phyloP scores from a whole-genome alignment of 2,797 vertebrate genomes.

The Numenius phaeopus region DNA sequence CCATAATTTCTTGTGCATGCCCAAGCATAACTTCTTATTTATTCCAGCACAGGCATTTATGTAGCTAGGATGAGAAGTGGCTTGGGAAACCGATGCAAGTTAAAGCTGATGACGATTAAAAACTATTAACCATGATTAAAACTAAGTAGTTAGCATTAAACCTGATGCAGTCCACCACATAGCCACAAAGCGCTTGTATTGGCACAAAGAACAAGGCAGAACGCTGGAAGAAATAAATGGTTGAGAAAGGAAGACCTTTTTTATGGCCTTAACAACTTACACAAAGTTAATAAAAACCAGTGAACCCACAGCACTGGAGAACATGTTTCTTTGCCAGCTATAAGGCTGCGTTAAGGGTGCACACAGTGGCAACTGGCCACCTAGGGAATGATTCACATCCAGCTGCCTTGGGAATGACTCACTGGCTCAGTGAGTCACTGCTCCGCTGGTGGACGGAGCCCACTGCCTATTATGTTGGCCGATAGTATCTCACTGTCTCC shows the following conservation, averaged over 20 bases:
- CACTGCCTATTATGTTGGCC: neutral
- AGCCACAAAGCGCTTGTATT: neutral
- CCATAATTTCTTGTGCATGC: neutral
- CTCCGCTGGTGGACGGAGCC: neutral
- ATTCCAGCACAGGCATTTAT: neutral
- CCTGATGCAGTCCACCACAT: neutral
- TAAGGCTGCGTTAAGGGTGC: neutral
- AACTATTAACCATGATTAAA: slow-evolving; percentile 9
- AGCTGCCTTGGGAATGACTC: slow-evolving; percentile 63
- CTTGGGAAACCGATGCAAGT: neutral
- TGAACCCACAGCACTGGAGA: neutral
- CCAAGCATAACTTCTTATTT: neutral
- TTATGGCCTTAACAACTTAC: neutral
- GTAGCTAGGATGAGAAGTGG: neutral
- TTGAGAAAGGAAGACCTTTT: neutral
- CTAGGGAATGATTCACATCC: slow-evolving; percentile 49
- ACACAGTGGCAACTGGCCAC: neutral
- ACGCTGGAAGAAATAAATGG: neutral
- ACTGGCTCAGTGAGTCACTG: slow-evolving; percentile 40
- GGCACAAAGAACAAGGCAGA: neutral
- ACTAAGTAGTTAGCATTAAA: neutral
- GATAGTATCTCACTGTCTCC: slow-evolving; percentile 41
- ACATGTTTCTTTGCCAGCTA: neutral
- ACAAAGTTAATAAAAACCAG: neutral
- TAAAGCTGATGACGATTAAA: slow-evolving; percentile 7